Evolutionary conservation across 1,140 invertebrate genomes (phyloP).

Genomic region (Chymomyza costata): DNA sequence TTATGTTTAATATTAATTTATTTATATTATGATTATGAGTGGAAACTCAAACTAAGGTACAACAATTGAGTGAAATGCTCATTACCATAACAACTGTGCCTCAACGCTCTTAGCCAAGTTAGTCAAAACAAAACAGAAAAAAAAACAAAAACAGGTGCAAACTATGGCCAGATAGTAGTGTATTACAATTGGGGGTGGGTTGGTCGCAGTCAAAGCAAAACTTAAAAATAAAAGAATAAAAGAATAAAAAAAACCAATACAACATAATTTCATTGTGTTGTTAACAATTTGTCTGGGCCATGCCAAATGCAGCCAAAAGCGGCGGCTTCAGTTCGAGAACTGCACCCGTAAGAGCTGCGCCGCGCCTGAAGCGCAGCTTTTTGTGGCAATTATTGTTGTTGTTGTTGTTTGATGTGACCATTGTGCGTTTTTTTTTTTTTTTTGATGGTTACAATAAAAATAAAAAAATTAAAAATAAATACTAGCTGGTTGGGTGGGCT

Average conservation of each 20-base stretch:
- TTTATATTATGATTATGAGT: constrained; percentile 50
- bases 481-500: constrained; percentile 9
- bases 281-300: constrained; percentile 24
- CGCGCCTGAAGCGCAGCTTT: constrained; percentile 5
- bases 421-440: not conserved
- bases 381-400: no score
- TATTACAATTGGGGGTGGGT: constrained; percentile 37
- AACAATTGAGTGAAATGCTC: constrained; percentile 30
- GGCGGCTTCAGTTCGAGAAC: constrained; percentile 22
- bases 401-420: not conserved
- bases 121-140: constrained; percentile 58
- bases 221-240: constrained; percentile 10
- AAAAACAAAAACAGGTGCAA: constrained; percentile 54
- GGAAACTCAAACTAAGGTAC: constrained; percentile 28
- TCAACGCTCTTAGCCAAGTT: constrained; percentile 43
- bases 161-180: constrained; percentile 32
- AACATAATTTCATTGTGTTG: constrained; percentile 56
- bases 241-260: constrained; percentile 43
- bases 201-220: constrained; percentile 4
- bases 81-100: constrained; percentile 61
- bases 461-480: constrained; percentile 12
- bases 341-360: constrained; percentile 42
- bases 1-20: constrained; percentile 31
- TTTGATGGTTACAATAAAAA: constrained; percentile 4
- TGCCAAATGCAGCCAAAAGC: constrained; percentile 24